Conservation (phyloP, 2,113 vertebrate genomes). For the Dunckerocampus dactyliophorus region DNA sequence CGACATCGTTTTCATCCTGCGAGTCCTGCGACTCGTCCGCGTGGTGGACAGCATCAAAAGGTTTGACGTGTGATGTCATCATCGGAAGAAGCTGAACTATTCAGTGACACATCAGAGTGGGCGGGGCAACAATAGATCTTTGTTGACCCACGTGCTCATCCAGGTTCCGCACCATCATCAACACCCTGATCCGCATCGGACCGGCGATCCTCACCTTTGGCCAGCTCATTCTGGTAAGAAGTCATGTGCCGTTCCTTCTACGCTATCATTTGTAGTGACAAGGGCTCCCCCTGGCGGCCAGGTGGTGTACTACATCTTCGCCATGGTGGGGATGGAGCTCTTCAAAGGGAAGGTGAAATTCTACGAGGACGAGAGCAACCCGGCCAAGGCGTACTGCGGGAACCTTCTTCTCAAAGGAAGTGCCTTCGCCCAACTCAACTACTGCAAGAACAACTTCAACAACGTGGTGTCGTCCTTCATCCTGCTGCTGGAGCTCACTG, state of each 20-base stretch:
- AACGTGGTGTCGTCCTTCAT: slow-evolving; percentile 79
- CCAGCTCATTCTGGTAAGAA: slow-evolving; percentile 84
- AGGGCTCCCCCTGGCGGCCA: slow-evolving; percentile 21
- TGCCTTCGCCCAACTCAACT: slow-evolving; percentile 76
- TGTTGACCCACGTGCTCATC: neutral
- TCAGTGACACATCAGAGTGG: neutral
- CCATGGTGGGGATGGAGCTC: slow-evolving; percentile 88
- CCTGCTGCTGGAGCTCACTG: slow-evolving; percentile 85
- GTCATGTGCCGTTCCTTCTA: neutral
- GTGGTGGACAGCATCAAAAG: slow-evolving; percentile 87
- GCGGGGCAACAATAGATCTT: neutral
- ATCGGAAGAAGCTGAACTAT: neutral
- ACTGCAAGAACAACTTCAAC: slow-evolving; percentile 96
- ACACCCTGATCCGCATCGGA: slow-evolving; percentile 86
- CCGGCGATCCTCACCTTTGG: slow-evolving; percentile 87
- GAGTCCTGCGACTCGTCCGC: slow-evolving; percentile 83
- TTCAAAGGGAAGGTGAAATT: slow-evolving; percentile 83
- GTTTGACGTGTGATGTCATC: slow-evolving; percentile 36
- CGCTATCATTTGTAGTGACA: neutral
- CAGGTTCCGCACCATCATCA: slow-evolving; percentile 87
- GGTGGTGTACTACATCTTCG: slow-evolving; percentile 92
- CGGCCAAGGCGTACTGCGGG: slow-evolving; percentile 73
- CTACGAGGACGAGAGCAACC: slow-evolving; percentile 51
- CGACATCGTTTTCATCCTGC: slow-evolving; percentile 88
- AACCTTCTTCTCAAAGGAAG: slow-evolving; percentile 76